These are phyloP conservation scores for Anarhynchus alexandrinus DNA, from an alignment of 2,113 vertebrate genomes.

Conservation along the genomic window DNA sequence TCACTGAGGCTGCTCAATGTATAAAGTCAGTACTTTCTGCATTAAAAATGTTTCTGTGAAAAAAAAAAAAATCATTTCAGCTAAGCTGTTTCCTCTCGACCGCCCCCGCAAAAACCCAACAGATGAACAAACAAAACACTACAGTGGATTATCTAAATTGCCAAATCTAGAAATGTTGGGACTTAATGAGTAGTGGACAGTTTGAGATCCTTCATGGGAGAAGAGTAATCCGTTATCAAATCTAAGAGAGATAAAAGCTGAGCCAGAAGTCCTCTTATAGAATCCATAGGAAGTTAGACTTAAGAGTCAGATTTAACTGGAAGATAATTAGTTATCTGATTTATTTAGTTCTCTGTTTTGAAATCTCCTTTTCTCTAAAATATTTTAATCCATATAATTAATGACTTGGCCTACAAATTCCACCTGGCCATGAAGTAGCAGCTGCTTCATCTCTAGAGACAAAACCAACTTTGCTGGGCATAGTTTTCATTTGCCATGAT, in stretches of 20 bases:
- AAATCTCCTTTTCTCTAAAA: neutral
- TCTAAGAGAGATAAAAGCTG: neutral
- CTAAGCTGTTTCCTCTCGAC: neutral
- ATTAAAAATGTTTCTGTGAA: neutral
- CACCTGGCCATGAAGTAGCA: neutral
- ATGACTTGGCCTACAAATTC: neutral
- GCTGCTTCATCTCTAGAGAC: neutral
- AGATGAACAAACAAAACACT: neutral
- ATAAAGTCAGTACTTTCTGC: neutral
- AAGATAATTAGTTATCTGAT: neutral
- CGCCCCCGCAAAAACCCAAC: fast-evolving
- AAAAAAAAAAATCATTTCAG: neutral
- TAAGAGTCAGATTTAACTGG: neutral
- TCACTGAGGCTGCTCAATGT: neutral
- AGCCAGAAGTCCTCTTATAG: neutral
- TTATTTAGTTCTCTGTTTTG: neutral
- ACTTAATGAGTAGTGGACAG: neutral
- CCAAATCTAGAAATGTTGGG: neutral
- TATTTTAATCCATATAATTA: neutral
- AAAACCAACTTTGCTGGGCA: neutral
- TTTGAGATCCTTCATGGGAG: neutral
- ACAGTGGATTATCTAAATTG: neutral
- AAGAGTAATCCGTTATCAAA: neutral
- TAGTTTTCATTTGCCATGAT: neutral
- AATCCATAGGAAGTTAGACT: neutral